Evolutionary conservation across 2,113 vertebrate genomes (phyloP).

Genomic region (Thomomys bottae): DNA sequence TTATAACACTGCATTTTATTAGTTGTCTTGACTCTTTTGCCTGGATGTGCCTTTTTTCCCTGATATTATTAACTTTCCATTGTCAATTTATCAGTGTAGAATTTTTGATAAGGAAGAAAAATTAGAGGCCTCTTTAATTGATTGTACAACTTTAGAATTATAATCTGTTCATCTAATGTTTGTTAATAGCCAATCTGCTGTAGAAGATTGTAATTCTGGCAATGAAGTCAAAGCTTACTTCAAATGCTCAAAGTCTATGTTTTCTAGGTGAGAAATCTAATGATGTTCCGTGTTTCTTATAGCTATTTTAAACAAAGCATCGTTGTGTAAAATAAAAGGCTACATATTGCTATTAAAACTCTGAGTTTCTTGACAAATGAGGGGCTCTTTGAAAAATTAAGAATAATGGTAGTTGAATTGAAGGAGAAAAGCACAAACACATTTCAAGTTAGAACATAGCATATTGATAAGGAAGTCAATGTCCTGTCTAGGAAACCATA

Average conservation of each 20-base stretch:
- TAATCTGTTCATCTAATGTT: slow-evolving; percentile 64
- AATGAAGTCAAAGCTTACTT: slow-evolving; percentile 59
- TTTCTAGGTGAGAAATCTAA: slow-evolving; percentile 59
- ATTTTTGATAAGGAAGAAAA: slow-evolving; percentile 59
- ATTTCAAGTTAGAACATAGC: too few relatives aligned
- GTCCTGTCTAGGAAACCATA: too few relatives aligned
- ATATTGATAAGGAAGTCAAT: too few relatives aligned
- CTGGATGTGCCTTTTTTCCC: slow-evolving; percentile 88
- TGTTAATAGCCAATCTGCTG: slow-evolving; percentile 65
- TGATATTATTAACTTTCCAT: slow-evolving; percentile 74
- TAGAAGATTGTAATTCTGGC: slow-evolving; percentile 54
- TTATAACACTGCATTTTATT: slow-evolving; percentile 58
- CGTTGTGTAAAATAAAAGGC: slow-evolving; percentile 52
- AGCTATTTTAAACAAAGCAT: slow-evolving; percentile 60
- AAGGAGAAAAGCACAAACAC: too few relatives aligned
- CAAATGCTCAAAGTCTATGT: slow-evolving; percentile 53
- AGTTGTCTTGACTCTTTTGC: slow-evolving; percentile 73
- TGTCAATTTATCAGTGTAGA: slow-evolving; percentile 74
- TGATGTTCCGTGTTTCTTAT: slow-evolving; percentile 24
- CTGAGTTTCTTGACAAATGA: too few relatives aligned
- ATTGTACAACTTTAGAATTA: slow-evolving; percentile 69
- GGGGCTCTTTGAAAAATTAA: too few relatives aligned
- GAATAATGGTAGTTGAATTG: too few relatives aligned
- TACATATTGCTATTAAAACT: too few relatives aligned
- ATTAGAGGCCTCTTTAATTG: slow-evolving; percentile 69